A percentile compares a stretch with the other conserved stretches of the same genome.
These are phyloP conservation scores for Sinocyclocheilus anshuiensis DNA, from an alignment of 2,113 vertebrate genomes.

Conservation along the genomic window DNA sequence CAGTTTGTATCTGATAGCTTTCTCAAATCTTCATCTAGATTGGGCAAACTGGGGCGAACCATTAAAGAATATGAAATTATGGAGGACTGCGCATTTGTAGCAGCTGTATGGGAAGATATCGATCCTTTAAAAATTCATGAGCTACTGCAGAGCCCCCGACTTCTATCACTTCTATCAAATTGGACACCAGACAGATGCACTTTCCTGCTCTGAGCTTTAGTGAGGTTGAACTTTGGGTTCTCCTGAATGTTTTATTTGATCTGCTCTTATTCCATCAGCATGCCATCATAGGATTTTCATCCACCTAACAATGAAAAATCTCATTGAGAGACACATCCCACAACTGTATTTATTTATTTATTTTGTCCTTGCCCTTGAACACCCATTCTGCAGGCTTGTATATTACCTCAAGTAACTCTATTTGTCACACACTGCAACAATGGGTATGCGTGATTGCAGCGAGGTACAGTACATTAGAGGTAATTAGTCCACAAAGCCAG, in stretches of 20 bases:
- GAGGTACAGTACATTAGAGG: background rate
- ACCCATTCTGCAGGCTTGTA: background rate
- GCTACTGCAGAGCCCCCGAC: conserved; percentile 47
- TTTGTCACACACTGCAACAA: background rate
- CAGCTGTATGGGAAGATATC: conserved; percentile 50
- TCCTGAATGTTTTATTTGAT: conserved; percentile 48
- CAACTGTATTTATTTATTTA: background rate
- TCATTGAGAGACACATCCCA: background rate
- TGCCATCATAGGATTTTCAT: background rate
- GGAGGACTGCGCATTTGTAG: conserved; percentile 38
- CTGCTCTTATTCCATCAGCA: background rate
- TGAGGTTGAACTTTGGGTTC: conserved; percentile 44
- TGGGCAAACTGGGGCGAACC: conserved; percentile 36
- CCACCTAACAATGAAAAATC: background rate
- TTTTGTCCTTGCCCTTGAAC: background rate
- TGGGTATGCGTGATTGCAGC: background rate
- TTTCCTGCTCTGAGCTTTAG: conserved; percentile 58
- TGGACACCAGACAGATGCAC: conserved; percentile 56
- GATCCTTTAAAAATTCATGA: conserved; percentile 58
- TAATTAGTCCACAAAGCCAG: conserved; percentile 14
- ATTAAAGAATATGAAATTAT: conserved; percentile 49
- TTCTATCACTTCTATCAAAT: conserved; percentile 57
- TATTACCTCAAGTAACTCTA: background rate
- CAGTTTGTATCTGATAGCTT: background rate
- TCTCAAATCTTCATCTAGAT: conserved; percentile 26